phyloP scores from a whole-genome alignment of 1,140 invertebrate genomes.

The Delia radicum region DNA sequence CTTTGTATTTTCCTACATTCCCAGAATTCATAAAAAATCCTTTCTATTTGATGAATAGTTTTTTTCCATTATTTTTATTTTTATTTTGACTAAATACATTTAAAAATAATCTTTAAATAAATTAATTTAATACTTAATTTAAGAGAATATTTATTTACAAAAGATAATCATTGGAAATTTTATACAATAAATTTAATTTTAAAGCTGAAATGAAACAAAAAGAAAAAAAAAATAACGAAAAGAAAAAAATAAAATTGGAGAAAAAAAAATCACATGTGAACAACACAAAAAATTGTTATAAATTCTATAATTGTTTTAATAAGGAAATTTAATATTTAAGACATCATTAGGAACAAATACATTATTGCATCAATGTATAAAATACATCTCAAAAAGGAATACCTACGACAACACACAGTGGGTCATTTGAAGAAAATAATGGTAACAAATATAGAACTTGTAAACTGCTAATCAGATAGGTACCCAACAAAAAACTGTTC shows the following conservation, averaged over 20 bases:
- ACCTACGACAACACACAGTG: too few species aligned
- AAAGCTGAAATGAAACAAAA: neutral
- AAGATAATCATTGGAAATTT: neutral
- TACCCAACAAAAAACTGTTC: too few species aligned
- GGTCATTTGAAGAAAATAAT: neutral
- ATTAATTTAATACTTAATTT: neutral
- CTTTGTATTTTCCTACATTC: too few species aligned
- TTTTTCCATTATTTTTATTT: neutral
- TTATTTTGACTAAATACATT: neutral
- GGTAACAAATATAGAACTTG: too few species aligned
- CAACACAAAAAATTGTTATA: neutral
- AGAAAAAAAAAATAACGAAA: neutral
- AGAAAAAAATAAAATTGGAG: neutral
- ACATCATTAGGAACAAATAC: slow-evolving; percentile 1
- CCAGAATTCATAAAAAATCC: too few species aligned
- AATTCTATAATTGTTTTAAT: neutral
- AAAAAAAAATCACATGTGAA: neutral
- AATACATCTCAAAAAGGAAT: too few species aligned
- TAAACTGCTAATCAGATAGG: too few species aligned
- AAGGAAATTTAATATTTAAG: slow-evolving; percentile 6
- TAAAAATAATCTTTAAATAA: too few species aligned
- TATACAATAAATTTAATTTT: neutral
- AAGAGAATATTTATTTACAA: neutral
- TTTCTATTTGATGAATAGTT: too few species aligned
- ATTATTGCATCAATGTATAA: neutral